Base-by-base conservation (phyloP, 2,797 vertebrate genomes). In the Gymnothorax reevesii region DNA sequence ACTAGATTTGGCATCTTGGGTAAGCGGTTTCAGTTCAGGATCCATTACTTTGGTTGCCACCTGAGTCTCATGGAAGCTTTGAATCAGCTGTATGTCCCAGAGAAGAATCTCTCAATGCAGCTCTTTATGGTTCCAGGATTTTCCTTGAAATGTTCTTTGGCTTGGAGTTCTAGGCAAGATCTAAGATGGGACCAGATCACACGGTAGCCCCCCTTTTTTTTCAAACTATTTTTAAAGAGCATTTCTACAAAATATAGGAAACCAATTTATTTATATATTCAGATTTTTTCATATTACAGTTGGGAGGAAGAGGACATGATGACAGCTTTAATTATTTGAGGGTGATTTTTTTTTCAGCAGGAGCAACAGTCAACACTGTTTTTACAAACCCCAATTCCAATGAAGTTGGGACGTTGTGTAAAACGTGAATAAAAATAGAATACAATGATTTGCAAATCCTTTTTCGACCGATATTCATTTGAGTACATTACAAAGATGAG, bases 11-110 rank as follows among this genome's bases (percentile, higher is more conserved):
- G 54, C n/a, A 52, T 55, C 77, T 22, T 55, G 20, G 77, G 77
- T 20, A 80, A 80, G 55, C 77, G 54, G 75, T 55, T 80, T 55
- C 75, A 54, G 54, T 80, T 80, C 75, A 80, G 77, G 52, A 22
- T 54, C 77, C 77, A n/a, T 80, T 80, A 80, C 52, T 80, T 22
- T 55, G n/a, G 49, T 22, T 49, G 54, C 75, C 42, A 49, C 15
- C 49, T 2, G 75, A 79, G 75, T 80, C 77, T 20, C 49, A n/a
- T 54, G 52, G 55, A 80, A 49, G 20, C 49, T 4, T 55, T 80
- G 25, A 55, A 80, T 80, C 77, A 80, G 12, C 77, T n/a, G 52
- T 55, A 80, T 22, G 9, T 33, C 77, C 20, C 77, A 54, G 55
- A 79, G 13, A 55, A 80, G 77, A 52, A 55, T 80, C 49, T 55